Conservation (phyloP, 2,888 invertebrate species). For the Tryphoninae sp. region DNA sequence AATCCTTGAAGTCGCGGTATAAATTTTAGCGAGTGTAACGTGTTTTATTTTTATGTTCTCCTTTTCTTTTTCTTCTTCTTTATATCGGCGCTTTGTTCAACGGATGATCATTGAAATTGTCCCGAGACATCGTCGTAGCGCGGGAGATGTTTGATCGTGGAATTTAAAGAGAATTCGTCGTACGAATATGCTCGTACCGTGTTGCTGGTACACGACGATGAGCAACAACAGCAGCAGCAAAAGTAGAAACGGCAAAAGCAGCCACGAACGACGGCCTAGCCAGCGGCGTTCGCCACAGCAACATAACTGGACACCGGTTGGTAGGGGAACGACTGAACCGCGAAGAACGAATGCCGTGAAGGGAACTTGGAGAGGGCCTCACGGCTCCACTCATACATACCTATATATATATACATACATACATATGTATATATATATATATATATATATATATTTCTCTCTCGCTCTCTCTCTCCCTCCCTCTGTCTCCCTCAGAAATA, state of each 20-base stretch:
- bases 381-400: constrained; percentile 25
- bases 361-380: constrained; percentile 64
- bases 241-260: constrained; percentile 49
- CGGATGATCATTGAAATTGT: not conserved
- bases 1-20: constrained; percentile 3
- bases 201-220: constrained; percentile 34
- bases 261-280: constrained; percentile 65
- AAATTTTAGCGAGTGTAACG: constrained; percentile 10
- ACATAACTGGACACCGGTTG: constrained; percentile 80
- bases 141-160: too few relatives aligned
- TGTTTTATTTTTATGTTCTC: not conserved
- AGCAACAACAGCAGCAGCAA: constrained; percentile 24
- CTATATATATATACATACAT: not conserved
- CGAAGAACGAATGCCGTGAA: constrained; percentile 67
- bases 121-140: too few relatives aligned
- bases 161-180: constrained; percentile 3
- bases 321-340: constrained; percentile 79
- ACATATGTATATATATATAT: not conserved
- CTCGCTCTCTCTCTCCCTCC: too few relatives aligned
- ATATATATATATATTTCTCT: too few relatives aligned
- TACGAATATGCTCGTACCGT: constrained; percentile 27
- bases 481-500: too few relatives aligned
- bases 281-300: constrained; percentile 75
- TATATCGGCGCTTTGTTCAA: constrained; percentile 15
- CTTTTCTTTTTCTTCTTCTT: not conserved